Percentiles rank a stretch among this genome's conserved stretches.
These are phyloP conservation scores for Diabrotica undecimpunctata DNA, from an alignment of 1,140 invertebrate species.

Conservation along the genomic window DNA sequence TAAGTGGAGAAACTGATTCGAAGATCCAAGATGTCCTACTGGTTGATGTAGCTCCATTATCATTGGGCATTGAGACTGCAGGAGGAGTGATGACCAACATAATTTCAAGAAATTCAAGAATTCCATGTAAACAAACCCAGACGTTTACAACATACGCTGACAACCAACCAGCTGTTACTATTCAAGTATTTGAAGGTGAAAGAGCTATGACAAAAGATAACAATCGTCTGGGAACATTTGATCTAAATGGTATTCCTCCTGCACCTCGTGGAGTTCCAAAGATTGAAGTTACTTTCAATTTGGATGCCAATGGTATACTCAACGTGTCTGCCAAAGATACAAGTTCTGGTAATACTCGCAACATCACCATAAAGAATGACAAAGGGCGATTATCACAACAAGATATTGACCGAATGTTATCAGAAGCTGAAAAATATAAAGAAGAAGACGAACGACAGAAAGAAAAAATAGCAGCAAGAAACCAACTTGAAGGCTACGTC, in stretches of 20 bases:
- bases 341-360: conserved; percentile 51
- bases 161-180: conserved; percentile 66
- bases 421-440: conserved; percentile 62
- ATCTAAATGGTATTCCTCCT: conserved; percentile 62
- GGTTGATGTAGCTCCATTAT: conserved; percentile 55
- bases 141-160: conserved; percentile 64
- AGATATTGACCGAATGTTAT: conserved; percentile 80
- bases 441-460: conserved; percentile 66
- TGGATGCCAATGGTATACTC: conserved; percentile 69
- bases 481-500: conserved; percentile 66
- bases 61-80: conserved; percentile 58
- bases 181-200: conserved; percentile 77
- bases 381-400: conserved; percentile 75
- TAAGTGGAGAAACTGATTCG: conserved; percentile 45
- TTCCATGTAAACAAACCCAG: conserved; percentile 62
- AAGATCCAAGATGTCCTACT: conserved; percentile 53
- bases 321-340: conserved; percentile 59
- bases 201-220: conserved; percentile 74
- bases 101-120: conserved; percentile 59
- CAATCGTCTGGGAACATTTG: conserved; percentile 72
- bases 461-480: conserved; percentile 58
- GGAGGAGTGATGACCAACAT: conserved; percentile 65
- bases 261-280: conserved; percentile 59
- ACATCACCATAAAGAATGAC: conserved; percentile 83
- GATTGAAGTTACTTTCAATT: conserved; percentile 67